phyloP scores from a whole-genome alignment of 92 coral and sea anemone species.

The Isaurus tuberculatus region DNA sequence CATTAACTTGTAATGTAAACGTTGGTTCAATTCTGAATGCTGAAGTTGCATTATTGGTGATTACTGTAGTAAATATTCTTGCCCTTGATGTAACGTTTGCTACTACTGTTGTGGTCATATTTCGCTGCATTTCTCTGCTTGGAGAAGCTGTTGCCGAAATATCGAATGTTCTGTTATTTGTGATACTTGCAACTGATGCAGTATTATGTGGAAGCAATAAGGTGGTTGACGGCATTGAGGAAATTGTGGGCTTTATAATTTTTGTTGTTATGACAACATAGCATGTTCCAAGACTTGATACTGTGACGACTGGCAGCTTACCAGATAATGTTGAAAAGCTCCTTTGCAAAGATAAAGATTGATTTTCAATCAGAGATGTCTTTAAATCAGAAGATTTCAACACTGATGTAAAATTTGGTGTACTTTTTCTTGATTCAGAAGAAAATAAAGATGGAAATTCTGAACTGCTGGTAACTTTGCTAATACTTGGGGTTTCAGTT shows the following conservation, averaged over 20 bases:
- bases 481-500: neutral
- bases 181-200: neutral
- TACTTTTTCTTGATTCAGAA: neutral
- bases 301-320: constrained; percentile 61
- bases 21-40: neutral
- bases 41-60: constrained; percentile 5
- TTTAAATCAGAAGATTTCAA: neutral
- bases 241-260: constrained; percentile 53
- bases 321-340: constrained; percentile 26
- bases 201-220: neutral
- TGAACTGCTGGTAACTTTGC: neutral
- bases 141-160: neutral
- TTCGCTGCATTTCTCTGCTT: neutral
- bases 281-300: constrained; percentile 89
- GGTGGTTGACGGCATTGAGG: constrained; percentile 52
- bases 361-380: neutral
- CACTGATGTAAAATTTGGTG: neutral
- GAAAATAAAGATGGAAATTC: neutral
- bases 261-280: constrained; percentile 80
- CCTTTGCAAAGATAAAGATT: constrained; percentile 1
- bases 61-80: neutral
- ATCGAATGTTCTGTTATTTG: constrained; percentile 20
- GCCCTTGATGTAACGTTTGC: neutral
- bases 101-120: neutral
- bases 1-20: neutral